Evolutionary conservation across 1,140 invertebrate genomes (phyloP).

Genomic region (Dendroctonus ponderosae): DNA sequence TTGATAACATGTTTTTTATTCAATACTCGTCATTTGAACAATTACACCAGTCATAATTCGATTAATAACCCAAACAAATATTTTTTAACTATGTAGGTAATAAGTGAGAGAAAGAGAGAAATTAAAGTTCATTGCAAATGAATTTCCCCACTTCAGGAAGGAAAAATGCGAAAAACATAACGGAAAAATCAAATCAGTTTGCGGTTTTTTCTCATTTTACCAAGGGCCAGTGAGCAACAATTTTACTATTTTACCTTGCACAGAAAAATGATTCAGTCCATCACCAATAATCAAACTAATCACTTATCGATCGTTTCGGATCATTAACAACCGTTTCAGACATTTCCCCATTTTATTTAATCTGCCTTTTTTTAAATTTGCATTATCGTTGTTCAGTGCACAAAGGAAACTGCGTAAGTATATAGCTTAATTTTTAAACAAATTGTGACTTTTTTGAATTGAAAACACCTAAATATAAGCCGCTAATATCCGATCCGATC

Average conservation of each 20-base stretch:
- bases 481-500: no score
- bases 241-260: slow-evolving; percentile 17
- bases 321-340: slow-evolving; percentile 6
- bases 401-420: not conserved
- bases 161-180: slow-evolving; percentile 11
- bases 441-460: not conserved
- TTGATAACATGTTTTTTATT: no score
- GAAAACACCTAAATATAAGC: no score
- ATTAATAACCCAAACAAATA: no score
- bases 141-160: slow-evolving; percentile 2
- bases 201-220: slow-evolving; percentile 12
- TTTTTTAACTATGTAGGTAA: not conserved
- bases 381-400: slow-evolving; percentile 4
- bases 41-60: no score
- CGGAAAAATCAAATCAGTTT: slow-evolving; percentile 21
- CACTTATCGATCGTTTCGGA: slow-evolving; percentile 11
- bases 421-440: not conserved
- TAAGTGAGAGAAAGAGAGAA: not conserved
- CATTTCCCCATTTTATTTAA: slow-evolving; percentile 2
- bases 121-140: not conserved
- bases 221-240: slow-evolving; percentile 8
- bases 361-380: not conserved
- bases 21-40: no score
- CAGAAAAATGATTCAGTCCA: slow-evolving; percentile 16
- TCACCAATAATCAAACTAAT: slow-evolving; percentile 15